These are phyloP conservation scores for Spheniscus mendiculus DNA, from an alignment of 2,113 vertebrate species.

Conservation along the genomic window DNA sequence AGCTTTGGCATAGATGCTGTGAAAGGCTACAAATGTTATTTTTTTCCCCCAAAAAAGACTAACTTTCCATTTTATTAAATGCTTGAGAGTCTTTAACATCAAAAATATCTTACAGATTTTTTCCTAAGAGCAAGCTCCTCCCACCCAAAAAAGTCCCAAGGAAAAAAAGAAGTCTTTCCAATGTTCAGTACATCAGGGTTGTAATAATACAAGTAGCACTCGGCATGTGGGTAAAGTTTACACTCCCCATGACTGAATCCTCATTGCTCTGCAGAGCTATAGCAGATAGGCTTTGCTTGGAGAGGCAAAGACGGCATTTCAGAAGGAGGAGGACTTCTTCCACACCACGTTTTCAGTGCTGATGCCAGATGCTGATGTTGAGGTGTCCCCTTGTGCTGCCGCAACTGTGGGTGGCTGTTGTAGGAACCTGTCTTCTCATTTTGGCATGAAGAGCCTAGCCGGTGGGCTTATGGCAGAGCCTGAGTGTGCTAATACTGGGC, in stretches of 20 bases:
- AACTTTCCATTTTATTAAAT: conserved; percentile 43
- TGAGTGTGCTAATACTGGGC: not conserved
- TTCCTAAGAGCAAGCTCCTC: conserved; percentile 16
- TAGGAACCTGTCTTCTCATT: not conserved
- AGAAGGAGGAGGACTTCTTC: not conserved
- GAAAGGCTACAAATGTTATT: not conserved
- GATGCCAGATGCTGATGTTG: not conserved
- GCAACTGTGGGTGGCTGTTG: not conserved
- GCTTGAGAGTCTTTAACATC: not conserved
- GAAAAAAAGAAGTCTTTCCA: conserved; percentile 38
- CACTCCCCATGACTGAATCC: not conserved
- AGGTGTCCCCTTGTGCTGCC: not conserved
- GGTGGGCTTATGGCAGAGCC: not conserved
- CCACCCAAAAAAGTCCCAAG: not conserved
- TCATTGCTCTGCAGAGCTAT: not conserved
- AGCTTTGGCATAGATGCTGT: not conserved
- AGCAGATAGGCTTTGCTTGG: not conserved
- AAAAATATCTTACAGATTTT: conserved; percentile 39
- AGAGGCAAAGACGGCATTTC: not conserved
- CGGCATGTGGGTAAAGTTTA: not conserved
- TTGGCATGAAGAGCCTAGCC: not conserved
- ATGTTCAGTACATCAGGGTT: not conserved
- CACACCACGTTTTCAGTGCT: not conserved
- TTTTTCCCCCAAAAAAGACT: rapidly evolving
- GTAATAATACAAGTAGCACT: not conserved